Evolutionary conservation across 2,888 invertebrate genomes (phyloP).

Genomic region (Galerucella calmariensis): DNA sequence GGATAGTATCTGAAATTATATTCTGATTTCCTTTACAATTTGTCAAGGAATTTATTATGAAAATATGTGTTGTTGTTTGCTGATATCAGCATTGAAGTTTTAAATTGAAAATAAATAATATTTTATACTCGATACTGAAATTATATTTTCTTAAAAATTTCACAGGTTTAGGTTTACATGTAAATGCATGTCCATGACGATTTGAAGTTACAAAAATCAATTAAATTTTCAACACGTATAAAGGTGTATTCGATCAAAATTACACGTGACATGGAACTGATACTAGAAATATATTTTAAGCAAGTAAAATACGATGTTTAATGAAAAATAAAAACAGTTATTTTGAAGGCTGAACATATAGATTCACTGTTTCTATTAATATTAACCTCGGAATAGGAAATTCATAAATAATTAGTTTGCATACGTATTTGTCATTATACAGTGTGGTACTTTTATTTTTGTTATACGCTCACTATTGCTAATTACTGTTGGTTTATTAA

Average conservation of each 20-base stretch:
- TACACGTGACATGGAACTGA: neutral
- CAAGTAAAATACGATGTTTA: constrained; percentile 14
- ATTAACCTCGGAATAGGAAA: neutral
- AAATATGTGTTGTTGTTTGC: neutral
- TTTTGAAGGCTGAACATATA: constrained; percentile 13
- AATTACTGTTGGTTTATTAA: too few relatives aligned
- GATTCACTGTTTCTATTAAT: neutral
- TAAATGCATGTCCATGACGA: too few relatives aligned
- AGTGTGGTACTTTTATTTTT: too few relatives aligned
- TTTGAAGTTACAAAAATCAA: too few relatives aligned
- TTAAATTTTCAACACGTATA: too few relatives aligned
- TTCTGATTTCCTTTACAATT: neutral
- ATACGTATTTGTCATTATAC: too few relatives aligned
- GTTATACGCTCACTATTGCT: too few relatives aligned
- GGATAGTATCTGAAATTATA: constrained; percentile 1
- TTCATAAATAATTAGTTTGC: neutral
- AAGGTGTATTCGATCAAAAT: neutral
- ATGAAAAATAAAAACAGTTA: constrained; percentile 1
- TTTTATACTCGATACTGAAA: neutral
- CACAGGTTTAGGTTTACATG: too few relatives aligned
- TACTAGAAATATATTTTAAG: constrained; percentile 4
- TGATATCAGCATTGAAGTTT: neutral
- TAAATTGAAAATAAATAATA: neutral
- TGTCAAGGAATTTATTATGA: neutral
- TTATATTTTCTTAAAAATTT: neutral